Percentiles rank a stretch among this genome's conserved stretches.
Conservation (phyloP, 2,888 invertebrate species). For the Amphipyra berbera region DNA sequence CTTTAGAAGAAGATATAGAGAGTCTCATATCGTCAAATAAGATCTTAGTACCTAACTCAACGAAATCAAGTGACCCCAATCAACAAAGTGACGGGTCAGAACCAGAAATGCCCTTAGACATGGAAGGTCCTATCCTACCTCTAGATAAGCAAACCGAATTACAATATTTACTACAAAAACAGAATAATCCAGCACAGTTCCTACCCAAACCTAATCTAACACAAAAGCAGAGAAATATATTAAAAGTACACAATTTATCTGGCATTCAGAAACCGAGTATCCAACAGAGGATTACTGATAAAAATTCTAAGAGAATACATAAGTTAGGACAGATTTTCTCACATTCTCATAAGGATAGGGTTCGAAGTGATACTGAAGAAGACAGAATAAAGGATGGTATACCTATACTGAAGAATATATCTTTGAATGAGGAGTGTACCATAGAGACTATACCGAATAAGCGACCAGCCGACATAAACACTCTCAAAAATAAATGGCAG, state of each 20-base stretch:
- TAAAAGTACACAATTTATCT: slow-evolving; percentile 76
- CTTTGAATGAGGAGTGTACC: slow-evolving; percentile 90
- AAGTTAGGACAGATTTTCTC: slow-evolving; percentile 82
- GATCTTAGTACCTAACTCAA: slow-evolving; percentile 82
- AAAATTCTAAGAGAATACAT: slow-evolving; percentile 83
- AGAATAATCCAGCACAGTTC: slow-evolving; percentile 87
- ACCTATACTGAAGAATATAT: slow-evolving; percentile 79
- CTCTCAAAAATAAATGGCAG: slow-evolving; percentile 88
- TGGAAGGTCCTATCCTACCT: slow-evolving; percentile 74
- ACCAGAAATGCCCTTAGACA: slow-evolving; percentile 71
- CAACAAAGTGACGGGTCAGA: slow-evolving; percentile 77
- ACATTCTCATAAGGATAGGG: slow-evolving; percentile 71
- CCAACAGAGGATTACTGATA: slow-evolving; percentile 81
- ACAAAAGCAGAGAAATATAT: slow-evolving; percentile 78
- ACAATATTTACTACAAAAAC: slow-evolving; percentile 85
- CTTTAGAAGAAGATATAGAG: slow-evolving; percentile 85
- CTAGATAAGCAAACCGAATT: slow-evolving; percentile 86
- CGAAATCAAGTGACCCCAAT: slow-evolving; percentile 65
- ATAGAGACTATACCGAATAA: slow-evolving; percentile 89
- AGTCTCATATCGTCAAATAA: slow-evolving; percentile 87
- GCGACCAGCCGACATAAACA: slow-evolving; percentile 83
- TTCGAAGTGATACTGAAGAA: slow-evolving; percentile 70
- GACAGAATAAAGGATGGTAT: slow-evolving; percentile 72
- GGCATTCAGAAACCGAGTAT: slow-evolving; percentile 80
- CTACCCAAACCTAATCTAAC: slow-evolving; percentile 79